These are phyloP conservation scores for Polymixis flavicincta DNA, from an alignment of 2,888 invertebrate species.

Conservation along the genomic window DNA sequence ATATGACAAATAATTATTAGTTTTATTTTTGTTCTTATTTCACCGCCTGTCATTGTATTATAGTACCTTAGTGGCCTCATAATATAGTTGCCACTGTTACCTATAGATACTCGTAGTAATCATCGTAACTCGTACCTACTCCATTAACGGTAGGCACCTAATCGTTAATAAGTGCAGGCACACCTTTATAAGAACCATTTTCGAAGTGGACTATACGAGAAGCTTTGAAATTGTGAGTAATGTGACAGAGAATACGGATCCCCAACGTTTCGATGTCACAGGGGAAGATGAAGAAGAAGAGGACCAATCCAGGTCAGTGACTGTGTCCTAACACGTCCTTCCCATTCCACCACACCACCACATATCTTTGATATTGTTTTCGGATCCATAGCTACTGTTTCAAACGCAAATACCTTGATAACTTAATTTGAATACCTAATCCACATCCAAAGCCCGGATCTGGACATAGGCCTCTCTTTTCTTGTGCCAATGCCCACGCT, in stretches of 20 bases:
- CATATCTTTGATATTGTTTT: too few species aligned
- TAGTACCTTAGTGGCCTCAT: neutral
- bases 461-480: too few species aligned
- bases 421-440: too few species aligned
- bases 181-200: slow-evolving; percentile 10
- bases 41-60: neutral
- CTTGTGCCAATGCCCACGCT: too few species aligned
- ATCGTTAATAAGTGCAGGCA: slow-evolving; percentile 12
- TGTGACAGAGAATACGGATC: neutral
- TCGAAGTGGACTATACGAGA: neutral
- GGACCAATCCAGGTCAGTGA: neutral
- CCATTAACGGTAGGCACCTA: neutral
- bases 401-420: neutral
- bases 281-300: neutral
- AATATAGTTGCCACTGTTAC: neutral
- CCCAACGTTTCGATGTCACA: neutral
- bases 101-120: neutral
- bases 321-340: neutral
- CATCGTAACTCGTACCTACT: neutral
- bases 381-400: too few species aligned
- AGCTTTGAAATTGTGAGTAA: neutral
- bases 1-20: neutral
- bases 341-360: too few species aligned
- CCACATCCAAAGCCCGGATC: too few species aligned
- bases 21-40: neutral